Evolutionary conservation across 2,888 invertebrate species (phyloP), one percentile per base, ranked within the genome.

Genomic region (Ophion ellenae): DNA sequence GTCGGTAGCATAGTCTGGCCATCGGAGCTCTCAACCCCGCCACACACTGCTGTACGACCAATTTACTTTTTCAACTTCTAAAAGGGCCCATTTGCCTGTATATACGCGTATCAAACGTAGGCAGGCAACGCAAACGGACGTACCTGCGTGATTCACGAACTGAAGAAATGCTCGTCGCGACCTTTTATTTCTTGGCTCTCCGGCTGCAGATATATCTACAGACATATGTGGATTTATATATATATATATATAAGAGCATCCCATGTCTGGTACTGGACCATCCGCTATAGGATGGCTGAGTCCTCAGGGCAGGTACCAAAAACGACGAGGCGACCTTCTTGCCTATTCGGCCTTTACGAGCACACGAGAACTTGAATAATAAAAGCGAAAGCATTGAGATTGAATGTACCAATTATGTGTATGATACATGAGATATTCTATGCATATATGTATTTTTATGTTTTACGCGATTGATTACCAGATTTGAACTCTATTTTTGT

Each of bases 61-160:
- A 86, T 86, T 84, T 86, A 86, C 78, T 86, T 83, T 84, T 28
- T 84, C 81, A 75, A 84, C 83, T 75, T 63, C 76, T 74, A 81
- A 84, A 84, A 78, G 81, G 83, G 76, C 70, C 78, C 81, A 75
- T 70, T 47, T 47, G 14, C 63, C 71, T 47, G 40, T 67, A 66
- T 20, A 57, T 78, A 45, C 28, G 45, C 61, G 20, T 70, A 28
- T 20, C 53, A 28, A 32, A 11, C 20, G n/a, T 36, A 11, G 53
- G 28, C 20, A 24, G 61, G 61, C 61, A 61, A 61, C 24, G 20
- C 24, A 20, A 14, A 14, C 53, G 17, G 53, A 53, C 17, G 53
- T 10, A 61, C 24, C 14, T 7, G 4, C n/a, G 9, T 17, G 53
- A 69, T 69, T 61, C n/a, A 59, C 20, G 10, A 17, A 20, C 6